A percentile compares a stretch with the other conserved stretches of the same genome.
These are phyloP conservation scores for Notarius quadriscutis DNA, from an alignment of 2,113 vertebrate genomes.

Conservation along the genomic window DNA sequence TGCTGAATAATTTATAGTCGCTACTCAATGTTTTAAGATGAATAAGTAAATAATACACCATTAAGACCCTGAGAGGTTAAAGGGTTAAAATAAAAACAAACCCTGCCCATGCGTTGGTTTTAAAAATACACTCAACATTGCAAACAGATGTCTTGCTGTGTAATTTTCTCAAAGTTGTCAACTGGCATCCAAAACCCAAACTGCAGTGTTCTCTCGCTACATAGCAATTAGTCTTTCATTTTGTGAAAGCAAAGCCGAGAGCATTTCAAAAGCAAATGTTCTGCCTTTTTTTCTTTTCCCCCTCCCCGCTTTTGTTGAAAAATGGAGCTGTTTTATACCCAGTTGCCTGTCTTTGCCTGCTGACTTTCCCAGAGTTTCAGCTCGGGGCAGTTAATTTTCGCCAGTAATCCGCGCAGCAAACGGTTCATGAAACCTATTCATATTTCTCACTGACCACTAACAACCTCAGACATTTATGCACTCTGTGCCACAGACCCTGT, in stretches of 20 bases:
- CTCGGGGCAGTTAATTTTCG: background rate
- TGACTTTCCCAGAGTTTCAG: constrained; percentile 10
- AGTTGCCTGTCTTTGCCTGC: background rate
- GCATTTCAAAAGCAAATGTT: constrained; percentile 53
- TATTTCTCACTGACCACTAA: constrained; percentile 32
- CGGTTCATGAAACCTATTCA: constrained; percentile 10
- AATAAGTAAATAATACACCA: background rate
- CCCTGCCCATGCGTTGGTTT: constrained; percentile 59
- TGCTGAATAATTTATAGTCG: background rate
- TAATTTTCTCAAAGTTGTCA: constrained; percentile 73
- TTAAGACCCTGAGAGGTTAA: background rate
- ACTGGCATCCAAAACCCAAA: constrained; percentile 71
- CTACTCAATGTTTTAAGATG: background rate
- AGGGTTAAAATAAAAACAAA: background rate
- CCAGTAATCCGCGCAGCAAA: background rate
- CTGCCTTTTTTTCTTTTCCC: background rate
- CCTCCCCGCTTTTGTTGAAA: constrained; percentile 27
- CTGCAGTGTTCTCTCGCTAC: constrained; percentile 66
- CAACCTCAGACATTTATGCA: background rate
- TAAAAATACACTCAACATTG: constrained; percentile 76
- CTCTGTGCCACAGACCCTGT: background rate
- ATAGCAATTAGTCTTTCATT: constrained; percentile 75
- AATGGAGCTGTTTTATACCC: constrained; percentile 7
- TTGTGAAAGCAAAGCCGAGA: constrained; percentile 67
- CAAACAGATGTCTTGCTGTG: constrained; percentile 75